Conservation (phyloP, 2,113 vertebrate genomes). For the Notiomystis cincta region DNA sequence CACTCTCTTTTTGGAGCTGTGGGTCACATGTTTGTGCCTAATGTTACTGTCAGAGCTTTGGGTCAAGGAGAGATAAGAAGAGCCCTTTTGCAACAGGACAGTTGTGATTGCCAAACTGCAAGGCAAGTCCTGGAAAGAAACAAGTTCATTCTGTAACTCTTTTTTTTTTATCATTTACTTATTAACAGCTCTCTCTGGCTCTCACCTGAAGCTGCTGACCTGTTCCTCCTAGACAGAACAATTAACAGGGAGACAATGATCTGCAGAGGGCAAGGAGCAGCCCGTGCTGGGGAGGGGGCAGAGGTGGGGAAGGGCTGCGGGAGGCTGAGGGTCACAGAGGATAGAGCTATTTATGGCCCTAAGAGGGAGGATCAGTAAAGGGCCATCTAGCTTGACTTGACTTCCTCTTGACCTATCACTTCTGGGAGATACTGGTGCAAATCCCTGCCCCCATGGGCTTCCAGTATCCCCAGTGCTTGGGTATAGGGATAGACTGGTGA, state of each 20-base stretch:
- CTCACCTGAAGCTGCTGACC: slow-evolving; percentile 62
- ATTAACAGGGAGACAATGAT: slow-evolving; percentile 58
- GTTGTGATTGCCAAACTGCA: neutral
- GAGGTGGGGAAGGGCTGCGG: neutral
- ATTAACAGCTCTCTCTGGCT: slow-evolving; percentile 55
- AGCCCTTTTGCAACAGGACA: neutral
- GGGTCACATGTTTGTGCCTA: neutral
- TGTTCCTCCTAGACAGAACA: slow-evolving; percentile 42
- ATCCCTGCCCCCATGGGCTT: neutral
- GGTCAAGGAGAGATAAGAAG: neutral
- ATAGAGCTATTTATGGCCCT: slow-evolving; percentile 35
- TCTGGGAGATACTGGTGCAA: neutral
- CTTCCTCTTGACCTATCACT: slow-evolving; percentile 38
- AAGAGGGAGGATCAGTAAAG: slow-evolving; percentile 33
- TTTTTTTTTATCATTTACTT: slow-evolving; percentile 62
- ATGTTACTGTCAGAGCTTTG: neutral
- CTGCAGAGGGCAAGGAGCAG: slow-evolving; percentile 61
- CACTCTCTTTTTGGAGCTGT: neutral
- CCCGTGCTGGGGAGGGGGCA: neutral
- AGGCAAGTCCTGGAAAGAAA: slow-evolving; percentile 45
- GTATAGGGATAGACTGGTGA: neutral
- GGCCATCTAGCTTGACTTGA: slow-evolving; percentile 3
- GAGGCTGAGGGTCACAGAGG: slow-evolving; percentile 4
- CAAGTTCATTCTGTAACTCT: slow-evolving; percentile 44
- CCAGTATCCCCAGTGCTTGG: neutral